phyloP scores from a whole-genome alignment of 2,888 invertebrate genomes.

The Eupsilia transversa region DNA sequence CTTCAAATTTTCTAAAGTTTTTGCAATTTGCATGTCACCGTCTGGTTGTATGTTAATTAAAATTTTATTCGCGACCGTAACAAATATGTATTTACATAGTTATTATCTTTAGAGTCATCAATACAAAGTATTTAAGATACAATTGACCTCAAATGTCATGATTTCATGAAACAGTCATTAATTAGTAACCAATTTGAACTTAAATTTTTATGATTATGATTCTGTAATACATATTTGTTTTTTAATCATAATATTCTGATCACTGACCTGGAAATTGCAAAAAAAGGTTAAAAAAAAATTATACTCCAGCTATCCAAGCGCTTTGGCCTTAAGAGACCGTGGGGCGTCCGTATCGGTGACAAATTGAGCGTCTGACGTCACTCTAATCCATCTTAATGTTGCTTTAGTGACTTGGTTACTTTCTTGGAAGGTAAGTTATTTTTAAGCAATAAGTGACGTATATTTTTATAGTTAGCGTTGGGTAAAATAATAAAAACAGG shows the following conservation, averaged over 20 bases:
- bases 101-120: no score
- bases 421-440: slow-evolving; percentile 9
- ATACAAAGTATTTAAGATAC: no score
- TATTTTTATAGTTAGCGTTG: not conserved
- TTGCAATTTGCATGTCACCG: not conserved
- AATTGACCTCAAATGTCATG: no score
- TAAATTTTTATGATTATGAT: no score
- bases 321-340: slow-evolving; percentile 3
- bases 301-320: fast-evolving
- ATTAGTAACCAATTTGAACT: no score
- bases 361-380: slow-evolving; percentile 40
- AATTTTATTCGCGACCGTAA: no score
- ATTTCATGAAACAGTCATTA: no score
- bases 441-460: slow-evolving; percentile 1
- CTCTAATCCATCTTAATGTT: slow-evolving; percentile 30
- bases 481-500: not conserved
- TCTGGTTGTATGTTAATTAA: no score
- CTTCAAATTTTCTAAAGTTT: not conserved
- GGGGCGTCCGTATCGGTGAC: slow-evolving; percentile 19
- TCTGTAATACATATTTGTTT: no score
- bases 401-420: slow-evolving; percentile 17
- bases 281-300: not conserved
- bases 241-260: no score
- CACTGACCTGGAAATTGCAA: no score
- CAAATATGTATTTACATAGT: no score